These are phyloP conservation scores for Mionectes olivaceus DNA, from an alignment of 2,797 vertebrate species.

Conservation along the genomic window DNA sequence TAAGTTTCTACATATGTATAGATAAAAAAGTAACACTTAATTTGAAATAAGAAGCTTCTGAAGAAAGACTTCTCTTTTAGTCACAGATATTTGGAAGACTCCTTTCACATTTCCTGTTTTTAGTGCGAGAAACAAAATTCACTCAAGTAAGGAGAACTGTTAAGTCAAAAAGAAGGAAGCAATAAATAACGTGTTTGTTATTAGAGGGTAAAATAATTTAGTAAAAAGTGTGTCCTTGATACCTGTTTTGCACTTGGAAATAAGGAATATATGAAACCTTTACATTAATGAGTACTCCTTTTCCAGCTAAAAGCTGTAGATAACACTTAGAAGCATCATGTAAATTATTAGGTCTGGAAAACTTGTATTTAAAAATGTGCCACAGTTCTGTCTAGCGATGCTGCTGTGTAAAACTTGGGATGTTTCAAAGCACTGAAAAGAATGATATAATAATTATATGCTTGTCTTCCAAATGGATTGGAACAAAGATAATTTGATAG, in stretches of 20 bases:
- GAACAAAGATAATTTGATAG: not conserved
- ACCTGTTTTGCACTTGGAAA: not conserved
- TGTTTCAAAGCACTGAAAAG: constrained; percentile 23
- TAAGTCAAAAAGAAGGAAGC: not conserved
- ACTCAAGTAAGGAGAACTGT: not conserved
- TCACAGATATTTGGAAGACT: not conserved
- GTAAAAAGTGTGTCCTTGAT: not conserved
- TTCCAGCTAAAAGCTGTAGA: not conserved
- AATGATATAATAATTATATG: not conserved
- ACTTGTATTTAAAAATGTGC: not conserved
- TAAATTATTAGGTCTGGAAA: not conserved
- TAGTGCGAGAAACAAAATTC: not conserved
- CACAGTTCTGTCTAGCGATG: not conserved
- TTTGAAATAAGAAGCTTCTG: not conserved
- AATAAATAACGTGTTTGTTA: not conserved
- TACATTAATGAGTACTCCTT: not conserved
- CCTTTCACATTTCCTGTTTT: not conserved
- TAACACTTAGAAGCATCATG: not conserved
- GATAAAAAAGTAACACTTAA: not conserved
- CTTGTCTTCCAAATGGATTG: not conserved
- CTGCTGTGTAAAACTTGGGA: not conserved
- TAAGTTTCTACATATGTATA: not conserved
- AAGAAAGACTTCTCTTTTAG: not conserved
- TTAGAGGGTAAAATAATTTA: not conserved
- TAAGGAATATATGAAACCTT: not conserved